Evolutionary conservation across 1,140 invertebrate species (phyloP).

Genomic region (Triops cancriformis): DNA sequence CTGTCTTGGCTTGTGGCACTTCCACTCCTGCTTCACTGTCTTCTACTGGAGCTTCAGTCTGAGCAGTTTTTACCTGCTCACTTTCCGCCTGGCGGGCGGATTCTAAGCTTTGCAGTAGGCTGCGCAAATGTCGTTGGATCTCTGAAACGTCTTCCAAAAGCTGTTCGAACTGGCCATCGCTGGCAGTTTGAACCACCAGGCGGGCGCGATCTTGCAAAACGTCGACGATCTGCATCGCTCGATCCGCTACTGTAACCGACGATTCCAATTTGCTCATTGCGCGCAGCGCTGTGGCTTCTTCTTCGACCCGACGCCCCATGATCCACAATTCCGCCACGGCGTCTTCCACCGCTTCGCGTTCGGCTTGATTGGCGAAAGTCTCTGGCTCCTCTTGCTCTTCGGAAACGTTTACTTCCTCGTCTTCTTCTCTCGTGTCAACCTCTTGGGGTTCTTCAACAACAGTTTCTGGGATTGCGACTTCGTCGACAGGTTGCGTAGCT

Average conservation of each 20-base stretch:
- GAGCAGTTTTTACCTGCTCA: not conserved
- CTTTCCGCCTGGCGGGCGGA: slow-evolving; percentile 14
- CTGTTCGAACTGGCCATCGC: slow-evolving; percentile 20
- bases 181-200: not conserved
- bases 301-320: slow-evolving; percentile 17
- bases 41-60: not conserved
- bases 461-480: slow-evolving; percentile 26
- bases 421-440: slow-evolving; percentile 39
- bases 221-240: slow-evolving; percentile 6
- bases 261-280: not conserved
- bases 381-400: slow-evolving; percentile 41
- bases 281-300: slow-evolving; percentile 21
- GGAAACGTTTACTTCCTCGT: slow-evolving; percentile 51
- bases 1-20: not conserved
- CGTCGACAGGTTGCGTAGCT: slow-evolving; percentile 33
- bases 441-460: slow-evolving; percentile 34
- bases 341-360: slow-evolving; percentile 25
- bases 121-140: slow-evolving; percentile 17
- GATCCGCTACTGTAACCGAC: slow-evolving; percentile 1
- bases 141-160: slow-evolving; percentile 19
- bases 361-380: slow-evolving; percentile 19
- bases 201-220: slow-evolving; percentile 13
- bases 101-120: slow-evolving; percentile 18
- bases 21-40: not conserved
- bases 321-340: slow-evolving; percentile 22